Percentiles rank a stretch among this genome's conserved stretches.
Evolutionary conservation across 2,113 vertebrate genomes (phyloP).

Genomic region (Pygoscelis antarcticus): DNA sequence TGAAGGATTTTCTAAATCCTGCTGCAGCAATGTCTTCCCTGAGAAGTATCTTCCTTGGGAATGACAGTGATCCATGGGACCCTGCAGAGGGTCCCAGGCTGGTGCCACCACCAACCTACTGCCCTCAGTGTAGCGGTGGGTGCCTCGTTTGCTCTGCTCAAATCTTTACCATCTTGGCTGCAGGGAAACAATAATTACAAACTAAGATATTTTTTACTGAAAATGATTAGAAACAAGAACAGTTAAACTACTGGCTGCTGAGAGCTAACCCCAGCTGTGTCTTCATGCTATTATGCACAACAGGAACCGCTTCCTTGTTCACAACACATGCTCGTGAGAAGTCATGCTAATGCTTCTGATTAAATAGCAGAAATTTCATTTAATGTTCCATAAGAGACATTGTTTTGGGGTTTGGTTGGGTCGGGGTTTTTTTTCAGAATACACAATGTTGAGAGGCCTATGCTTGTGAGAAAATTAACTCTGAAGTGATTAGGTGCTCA

Average conservation of each 20-base stretch:
- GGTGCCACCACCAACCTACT: not conserved
- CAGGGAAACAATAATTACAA: not conserved
- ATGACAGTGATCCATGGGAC: not conserved
- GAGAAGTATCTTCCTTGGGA: not conserved
- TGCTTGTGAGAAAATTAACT: not conserved
- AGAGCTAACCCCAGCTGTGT: not conserved
- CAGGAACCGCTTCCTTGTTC: not conserved
- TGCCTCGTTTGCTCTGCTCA: not conserved
- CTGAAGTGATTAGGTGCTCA: not conserved
- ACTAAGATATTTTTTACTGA: not conserved
- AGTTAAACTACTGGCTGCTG: not conserved
- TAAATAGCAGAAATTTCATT: not conserved
- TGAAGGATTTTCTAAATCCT: not conserved
- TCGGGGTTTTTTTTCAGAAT: not conserved
- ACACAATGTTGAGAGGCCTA: not conserved
- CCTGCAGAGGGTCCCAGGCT: not conserved
- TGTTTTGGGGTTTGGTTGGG: not conserved
- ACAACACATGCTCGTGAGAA: not conserved
- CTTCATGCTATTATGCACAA: not conserved
- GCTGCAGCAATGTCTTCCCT: not conserved
- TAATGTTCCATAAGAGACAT: not conserved
- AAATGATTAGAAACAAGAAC: not conserved
- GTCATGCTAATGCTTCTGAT: not conserved
- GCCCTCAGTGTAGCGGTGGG: not conserved
- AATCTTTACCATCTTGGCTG: not conserved